A percentile compares a stretch with the other conserved stretches of the same genome.
These are phyloP conservation scores for Helostoma temminkii DNA, from an alignment of 2,797 vertebrate species.

Conservation along the genomic window DNA sequence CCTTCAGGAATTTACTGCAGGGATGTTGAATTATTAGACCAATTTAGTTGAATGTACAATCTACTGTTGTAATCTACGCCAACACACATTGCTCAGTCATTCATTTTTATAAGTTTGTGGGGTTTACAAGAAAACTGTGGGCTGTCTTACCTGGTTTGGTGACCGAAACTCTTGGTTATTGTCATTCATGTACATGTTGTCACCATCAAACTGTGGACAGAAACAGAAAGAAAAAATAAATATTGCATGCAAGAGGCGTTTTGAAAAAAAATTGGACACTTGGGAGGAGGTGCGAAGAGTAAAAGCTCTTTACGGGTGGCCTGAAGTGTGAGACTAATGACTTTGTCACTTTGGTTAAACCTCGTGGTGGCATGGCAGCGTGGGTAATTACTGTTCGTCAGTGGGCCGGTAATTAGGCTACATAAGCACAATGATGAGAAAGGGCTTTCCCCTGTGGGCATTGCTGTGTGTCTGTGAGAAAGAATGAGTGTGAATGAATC, in stretches of 20 bases:
- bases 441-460: slow-evolving; percentile 80
- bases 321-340: slow-evolving; percentile 82
- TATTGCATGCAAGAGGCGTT: slow-evolving; percentile 24
- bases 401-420: slow-evolving; percentile 84
- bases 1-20: not conserved
- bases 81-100: slow-evolving; percentile 8
- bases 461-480: slow-evolving; percentile 58
- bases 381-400: slow-evolving; percentile 88
- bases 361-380: slow-evolving; percentile 77
- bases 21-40: not conserved
- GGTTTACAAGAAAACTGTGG: slow-evolving; percentile 11
- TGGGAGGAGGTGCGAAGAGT: slow-evolving; percentile 42
- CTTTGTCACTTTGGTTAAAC: slow-evolving; percentile 86
- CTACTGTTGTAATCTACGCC: too few species aligned
- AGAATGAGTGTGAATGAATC: slow-evolving; percentile 66
- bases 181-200: slow-evolving; percentile 99
- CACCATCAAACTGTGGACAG: slow-evolving; percentile 96
- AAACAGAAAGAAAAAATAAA: slow-evolving; percentile 68
- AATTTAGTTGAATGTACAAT: not conserved
- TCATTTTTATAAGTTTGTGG: slow-evolving; percentile 18
- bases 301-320: slow-evolving; percentile 76
- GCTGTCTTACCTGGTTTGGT: slow-evolving; percentile 91
- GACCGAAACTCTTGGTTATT: slow-evolving; percentile 97
- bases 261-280: slow-evolving; percentile 11
- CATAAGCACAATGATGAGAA: slow-evolving; percentile 80